Base-by-base conservation (phyloP, 1,140 invertebrate species). In the Melitaea cinxia region DNA sequence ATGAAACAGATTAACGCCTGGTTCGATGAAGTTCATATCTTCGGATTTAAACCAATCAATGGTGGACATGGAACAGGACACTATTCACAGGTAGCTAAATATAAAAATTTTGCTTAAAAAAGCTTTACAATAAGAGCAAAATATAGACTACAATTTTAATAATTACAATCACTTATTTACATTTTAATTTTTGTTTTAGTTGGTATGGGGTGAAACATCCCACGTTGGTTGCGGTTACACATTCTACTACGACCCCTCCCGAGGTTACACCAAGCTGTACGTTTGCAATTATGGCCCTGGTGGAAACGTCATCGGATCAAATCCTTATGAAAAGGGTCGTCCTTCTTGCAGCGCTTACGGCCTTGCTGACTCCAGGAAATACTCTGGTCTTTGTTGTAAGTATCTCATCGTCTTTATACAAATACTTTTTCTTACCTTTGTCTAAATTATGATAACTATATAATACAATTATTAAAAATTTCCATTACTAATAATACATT, bases 241-340 rank as follows among this genome's bases (percentile, higher is more conserved):
- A 0, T 96, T 94, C 85, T 97, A 95, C 85, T 94, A 94, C 69
- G 95, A 96, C 65, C 91, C 92, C 1, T 65, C 89, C 1, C 85
- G 92, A 65, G 95, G 95, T 42, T 96, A 95, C 81, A 95, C 94
- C 59, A 96, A 96, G 87, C 93, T 96, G 56, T 97, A 96, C 81
- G 94, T 97, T 10, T 97, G 96, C 91, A 97, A 97, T 90, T 97
- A 97, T 78, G 96, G 96, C 58, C 95, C 96, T 7, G 95, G 94
- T 68, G 96, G 95, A 57, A 97, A 97, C 75, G 93, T 97, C 30
- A 92, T 95, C 52, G 95, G 95, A 50, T 93, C 92, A 67, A 93
- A 93, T 59, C 95, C 95, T 7, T 97, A 97, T 85, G 93, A 94
- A 82, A 93, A 93, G 60, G 95, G 95, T 35, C 92, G 93, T 78